Base-by-base conservation (phyloP, 1,140 invertebrate genomes). In the Diploscapter pachys region DNA sequence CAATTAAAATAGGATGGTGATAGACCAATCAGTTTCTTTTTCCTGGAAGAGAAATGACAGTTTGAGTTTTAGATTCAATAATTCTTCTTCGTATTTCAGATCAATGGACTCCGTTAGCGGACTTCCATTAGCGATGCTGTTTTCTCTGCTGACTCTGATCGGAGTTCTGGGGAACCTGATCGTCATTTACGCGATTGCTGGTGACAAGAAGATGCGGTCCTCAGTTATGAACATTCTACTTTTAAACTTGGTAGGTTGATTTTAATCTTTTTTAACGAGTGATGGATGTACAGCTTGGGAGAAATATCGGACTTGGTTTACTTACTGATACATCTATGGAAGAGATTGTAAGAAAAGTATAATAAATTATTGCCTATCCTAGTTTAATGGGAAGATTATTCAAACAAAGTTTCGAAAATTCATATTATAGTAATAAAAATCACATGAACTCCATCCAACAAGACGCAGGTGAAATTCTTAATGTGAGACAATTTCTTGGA, bases 211-310 rank as follows among this genome's bases (percentile, higher is more conserved):
- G 62, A 80, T 80, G 79, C 50, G 79, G 9, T 76, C 66, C 48
- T 80, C 78, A 9, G 78, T 80, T 57, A 80, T 80, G 79, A 85
- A 85, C 65, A 78, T 85, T 55, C 77, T 85, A 8, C 72, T 85
- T 53, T 76, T 85, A 11, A 85, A 85, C 70, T 72, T 85, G 72
- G 81, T 85, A n/a, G 64, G 65, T 75, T 76, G 4, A 51, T 48
- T 70, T 62, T 53, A n/a, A 13, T 11, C 48, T 52, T 48, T 62
- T 48, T 62, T 77, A 48, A 50, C 52, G 5, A 53, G 66, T 8
- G 54, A 68, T 6, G 31, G 48, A 68, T 31, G 31, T 31, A 31
- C 31, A 31, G 31, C 31, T 31, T 31, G 31, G 31, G 31, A 31
- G 31, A 31, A 31, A 31, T 71, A 48, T 71, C 53, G 57, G 63